Conservation (phyloP, 2,888 invertebrate genomes). For the Anaspis maculata region DNA sequence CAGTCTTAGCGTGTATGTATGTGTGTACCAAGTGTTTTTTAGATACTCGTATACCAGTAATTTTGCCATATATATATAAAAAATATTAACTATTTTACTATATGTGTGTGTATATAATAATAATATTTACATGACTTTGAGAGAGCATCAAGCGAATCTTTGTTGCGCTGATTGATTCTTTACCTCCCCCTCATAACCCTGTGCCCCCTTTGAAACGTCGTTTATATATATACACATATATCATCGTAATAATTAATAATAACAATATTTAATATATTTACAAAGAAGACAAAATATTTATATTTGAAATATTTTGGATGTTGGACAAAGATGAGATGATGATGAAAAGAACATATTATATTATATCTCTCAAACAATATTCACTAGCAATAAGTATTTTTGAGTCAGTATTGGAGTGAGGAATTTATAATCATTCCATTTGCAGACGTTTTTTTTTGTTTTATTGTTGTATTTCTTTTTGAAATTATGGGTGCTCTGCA, state of each 20-base stretch:
- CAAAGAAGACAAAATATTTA: no score
- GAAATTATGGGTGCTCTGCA: no score
- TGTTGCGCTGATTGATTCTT: no score
- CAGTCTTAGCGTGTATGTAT: slow-evolving; percentile 39
- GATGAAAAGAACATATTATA: no score
- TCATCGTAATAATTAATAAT: no score
- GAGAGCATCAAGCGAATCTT: no score
- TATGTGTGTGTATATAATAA: slow-evolving; percentile 26
- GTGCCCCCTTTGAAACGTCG: no score
- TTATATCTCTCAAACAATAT: slow-evolving; percentile 36
- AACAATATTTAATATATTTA: no score
- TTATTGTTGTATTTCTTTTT: slow-evolving; percentile 33
- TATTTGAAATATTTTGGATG: no score
- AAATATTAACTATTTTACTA: slow-evolving; percentile 27
- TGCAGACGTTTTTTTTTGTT: slow-evolving; percentile 23
- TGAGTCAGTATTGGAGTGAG: slow-evolving; percentile 46
- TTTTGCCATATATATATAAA: slow-evolving; percentile 42
- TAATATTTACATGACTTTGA: slow-evolving; percentile 8
- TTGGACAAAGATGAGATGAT: no score
- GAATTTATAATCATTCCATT: slow-evolving; percentile 41
- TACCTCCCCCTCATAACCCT: no score
- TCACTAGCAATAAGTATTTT: slow-evolving; percentile 47
- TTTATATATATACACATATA: no score
- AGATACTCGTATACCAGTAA: slow-evolving; percentile 45
- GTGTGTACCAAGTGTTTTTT: slow-evolving; percentile 45